Percentiles rank a stretch among this genome's conserved stretches.
Evolutionary conservation across 2,113 vertebrate genomes (phyloP).

Genomic region (Lanius ludovicianus): DNA sequence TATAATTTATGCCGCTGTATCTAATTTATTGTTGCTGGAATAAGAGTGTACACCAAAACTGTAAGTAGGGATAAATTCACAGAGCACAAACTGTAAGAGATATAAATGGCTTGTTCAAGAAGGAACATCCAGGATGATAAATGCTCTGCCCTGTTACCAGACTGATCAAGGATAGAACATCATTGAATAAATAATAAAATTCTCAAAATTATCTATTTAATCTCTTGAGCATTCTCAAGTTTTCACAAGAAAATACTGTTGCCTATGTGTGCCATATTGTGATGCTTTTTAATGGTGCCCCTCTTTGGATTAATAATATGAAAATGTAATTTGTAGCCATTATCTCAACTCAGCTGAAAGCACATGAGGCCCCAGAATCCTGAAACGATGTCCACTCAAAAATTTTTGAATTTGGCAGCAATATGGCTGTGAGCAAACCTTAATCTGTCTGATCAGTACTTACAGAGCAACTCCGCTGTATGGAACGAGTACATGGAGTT

Average conservation of each 20-base stretch:
- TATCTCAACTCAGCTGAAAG: background rate
- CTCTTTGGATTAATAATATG: background rate
- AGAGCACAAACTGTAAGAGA: background rate
- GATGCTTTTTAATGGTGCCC: background rate
- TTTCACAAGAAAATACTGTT: background rate
- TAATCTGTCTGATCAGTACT: background rate
- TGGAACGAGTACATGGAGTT: constrained; percentile 20
- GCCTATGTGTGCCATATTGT: background rate
- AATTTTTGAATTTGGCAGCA: background rate
- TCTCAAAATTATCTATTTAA: background rate
- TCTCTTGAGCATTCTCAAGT: background rate
- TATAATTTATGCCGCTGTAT: background rate
- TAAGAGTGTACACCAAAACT: background rate
- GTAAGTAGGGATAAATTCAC: background rate
- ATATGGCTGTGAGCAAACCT: constrained; percentile 19
- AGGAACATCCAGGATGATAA: background rate
- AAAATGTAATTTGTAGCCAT: background rate
- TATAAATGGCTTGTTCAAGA: background rate
- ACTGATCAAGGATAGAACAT: background rate
- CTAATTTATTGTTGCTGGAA: background rate
- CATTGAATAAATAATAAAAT: background rate
- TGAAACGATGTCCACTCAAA: background rate
- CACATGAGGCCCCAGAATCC: background rate
- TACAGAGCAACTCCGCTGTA: background rate
- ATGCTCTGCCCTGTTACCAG: background rate